Base-by-base conservation (phyloP, 2,888 invertebrate genomes). In the Digitonthophagus gazella region DNA sequence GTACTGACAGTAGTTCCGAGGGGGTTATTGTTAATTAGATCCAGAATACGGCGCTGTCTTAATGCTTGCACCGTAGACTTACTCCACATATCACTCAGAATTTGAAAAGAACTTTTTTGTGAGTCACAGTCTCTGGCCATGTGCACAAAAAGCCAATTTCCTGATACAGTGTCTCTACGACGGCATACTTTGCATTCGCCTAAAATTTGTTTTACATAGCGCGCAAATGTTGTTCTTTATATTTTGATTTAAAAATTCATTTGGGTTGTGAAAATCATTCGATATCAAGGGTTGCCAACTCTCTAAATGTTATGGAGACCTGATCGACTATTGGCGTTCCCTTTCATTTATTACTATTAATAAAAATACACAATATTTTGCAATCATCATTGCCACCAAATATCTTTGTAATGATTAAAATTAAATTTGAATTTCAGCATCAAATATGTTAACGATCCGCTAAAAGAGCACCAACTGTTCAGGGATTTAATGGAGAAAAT, bases 141-240 rank as follows among this genome's bases (percentile, higher is more conserved):
- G 8, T 78, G 72, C 15, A 76, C 76, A 8, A 80, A 65, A 68
- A 81, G 68, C 82, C 82, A 82, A 22, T 78, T 75, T 5, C 82
- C 82, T 2, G 78, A 74, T 15, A 82, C 76, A 3, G 76, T 76
- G 69, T 80, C 80, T n/a, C 72, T 71, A 3, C 77, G 76, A 14
- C 78, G 76, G 69, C 82, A 82, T 6, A 77, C 73, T 65, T 79
- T 75, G 71, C 81, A 82, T 74, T 82, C 81, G n/a, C 82, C 82
- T 79, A 71, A 65, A 74, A 72, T 44, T 44, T 6, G 11, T 44
- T 44, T 44, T 44, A 11, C 28, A 44, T 44, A 44, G 28, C 11
- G 28, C 28, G 28, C 28, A 44, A 44, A 11, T 44, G 6, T 44
- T 44, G 11, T 44, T 11, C 11, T 11, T 8, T 44, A 8, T 44